Evolutionary conservation across 1,140 invertebrate species (phyloP), one percentile per base, ranked within the genome.

Genomic region (Cyclargus thomasi): DNA sequence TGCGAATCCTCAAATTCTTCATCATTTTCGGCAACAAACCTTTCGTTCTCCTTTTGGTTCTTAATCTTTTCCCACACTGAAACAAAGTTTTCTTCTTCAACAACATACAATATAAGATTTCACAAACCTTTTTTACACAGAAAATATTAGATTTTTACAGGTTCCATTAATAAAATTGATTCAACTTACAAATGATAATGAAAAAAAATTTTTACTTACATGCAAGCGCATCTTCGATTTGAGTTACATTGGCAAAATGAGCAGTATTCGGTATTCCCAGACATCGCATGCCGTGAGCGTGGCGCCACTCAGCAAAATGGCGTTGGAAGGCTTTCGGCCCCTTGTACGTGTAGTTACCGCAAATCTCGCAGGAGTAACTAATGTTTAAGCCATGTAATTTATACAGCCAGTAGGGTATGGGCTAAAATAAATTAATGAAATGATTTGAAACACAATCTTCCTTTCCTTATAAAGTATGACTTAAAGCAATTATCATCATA

Each of bases 321-420:
- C 97, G 93, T 86, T 99, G 99, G 86, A 99, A 99, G n/a, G 99
- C 98, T 91, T 99, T 99, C 0, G 99, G 99, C 0, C 99, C 99
- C 91, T 99, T 99, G 90, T 99, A 99, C 0, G 97, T 97, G 78
- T 97, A 99, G 91, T 99, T 99, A n/a, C 99, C 99, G 91, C 99
- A 99, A 70, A 99, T 99, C 90, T 99, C 99, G 90, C 99, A 99
- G 70, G 97, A 98, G 85, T 99, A 99, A 84, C 97, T 99, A 62
- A 99, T 99, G 88, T 99, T 99, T 0, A 99, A 92, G 0, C 99
- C 99, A 88, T 99, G 99, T 6, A 99, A 91, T 92, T 99, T 99
- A 88, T 99, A 99, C 23, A 99, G 90, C 99, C 99, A 99, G 88
- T 99, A 99, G 0, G 99, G 99, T 18, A 88, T 88, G 0, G 87